Evolutionary conservation across 2,888 invertebrate species (phyloP), one percentile per base, ranked within the genome.

Genomic region (Meiosimyza platycephala): DNA sequence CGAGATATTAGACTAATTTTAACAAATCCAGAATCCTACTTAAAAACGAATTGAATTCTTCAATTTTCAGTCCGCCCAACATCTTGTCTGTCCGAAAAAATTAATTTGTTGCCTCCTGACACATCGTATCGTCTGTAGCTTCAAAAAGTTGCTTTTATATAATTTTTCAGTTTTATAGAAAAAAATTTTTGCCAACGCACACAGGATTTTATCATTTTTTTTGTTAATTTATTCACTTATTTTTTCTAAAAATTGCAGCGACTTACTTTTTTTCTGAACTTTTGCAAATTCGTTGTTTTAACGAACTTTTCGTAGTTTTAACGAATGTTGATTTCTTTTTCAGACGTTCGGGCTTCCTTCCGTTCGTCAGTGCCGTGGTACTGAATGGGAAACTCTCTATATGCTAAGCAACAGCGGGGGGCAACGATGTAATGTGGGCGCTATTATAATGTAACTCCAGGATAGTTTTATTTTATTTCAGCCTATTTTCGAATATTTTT

Each of bases 101-200:
- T 9, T 6, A 9, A 6, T 40, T 9, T 40, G 40, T 5, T 40
- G 40, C 6, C 9, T 40, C 9, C 40, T 40, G 40, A 40, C 40
- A 40, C 40, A 40, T 40, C 40, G 9, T 40, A 40, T 40, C 40
- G 40, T 40, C 9, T 40, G 4, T 40, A n/a, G n/a, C n/a, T n/a
- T n/a, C n/a, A n/a, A n/a, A n/a, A n/a, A 40, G 16, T n/a, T 50
- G 33, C 51, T 60, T 69, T 69, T 69, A 69, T 69, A 52, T 69
- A 69, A 69, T 69, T 69, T 59, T 60, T 60, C 69, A 69, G 28
- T 28, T 28, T 28, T 28, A 22, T 22, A 22, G 2, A 7, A 40
- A 40, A 40, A 62, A 33, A 33, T 51, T 52, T 2, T 60, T 52
- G 33, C 40, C 63, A 59, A 52, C 60, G 52, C 63, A 62, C 62